phyloP scores from a whole-genome alignment of 2,113 vertebrate species.

The Chlamydotis undulata region DNA sequence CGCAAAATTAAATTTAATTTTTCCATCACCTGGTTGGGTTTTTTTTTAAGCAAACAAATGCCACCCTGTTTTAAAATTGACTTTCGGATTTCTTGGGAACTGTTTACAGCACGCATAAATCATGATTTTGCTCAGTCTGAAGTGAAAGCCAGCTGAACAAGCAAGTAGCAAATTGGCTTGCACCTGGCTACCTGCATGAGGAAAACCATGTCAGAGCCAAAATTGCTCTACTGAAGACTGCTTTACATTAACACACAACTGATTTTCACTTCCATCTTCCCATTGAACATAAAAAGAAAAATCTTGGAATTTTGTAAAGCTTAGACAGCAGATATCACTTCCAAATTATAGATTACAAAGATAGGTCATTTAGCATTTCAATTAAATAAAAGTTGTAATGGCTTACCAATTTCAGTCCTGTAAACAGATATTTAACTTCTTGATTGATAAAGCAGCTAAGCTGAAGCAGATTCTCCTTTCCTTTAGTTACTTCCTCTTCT shows the following conservation, averaged over 20 bases:
- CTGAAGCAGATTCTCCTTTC: slow-evolving; percentile 94
- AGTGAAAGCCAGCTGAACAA: not conserved
- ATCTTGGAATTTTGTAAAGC: not conserved
- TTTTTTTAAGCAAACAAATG: not conserved
- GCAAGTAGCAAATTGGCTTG: not conserved
- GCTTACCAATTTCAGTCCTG: slow-evolving; percentile 93
- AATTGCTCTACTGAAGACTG: not conserved
- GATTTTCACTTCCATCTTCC: not conserved
- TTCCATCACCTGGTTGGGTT: not conserved
- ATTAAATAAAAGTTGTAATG: not conserved
- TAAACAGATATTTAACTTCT: slow-evolving; percentile 98
- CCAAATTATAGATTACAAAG: not conserved
- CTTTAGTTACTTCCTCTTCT: slow-evolving; percentile 94
- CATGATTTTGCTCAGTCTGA: not conserved
- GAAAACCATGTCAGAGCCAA: not conserved
- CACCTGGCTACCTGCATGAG: not conserved
- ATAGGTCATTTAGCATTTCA: not conserved
- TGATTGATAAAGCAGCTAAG: slow-evolving; percentile 99
- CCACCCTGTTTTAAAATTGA: not conserved
- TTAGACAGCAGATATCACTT: not conserved
- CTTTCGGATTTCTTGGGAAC: not conserved
- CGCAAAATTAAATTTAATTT: not conserved
- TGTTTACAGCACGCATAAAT: not conserved
- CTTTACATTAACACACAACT: not conserved
- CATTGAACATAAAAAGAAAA: not conserved